Base-by-base conservation (phyloP, 2,113 vertebrate species). In the Nothoprocta pentlandii region DNA sequence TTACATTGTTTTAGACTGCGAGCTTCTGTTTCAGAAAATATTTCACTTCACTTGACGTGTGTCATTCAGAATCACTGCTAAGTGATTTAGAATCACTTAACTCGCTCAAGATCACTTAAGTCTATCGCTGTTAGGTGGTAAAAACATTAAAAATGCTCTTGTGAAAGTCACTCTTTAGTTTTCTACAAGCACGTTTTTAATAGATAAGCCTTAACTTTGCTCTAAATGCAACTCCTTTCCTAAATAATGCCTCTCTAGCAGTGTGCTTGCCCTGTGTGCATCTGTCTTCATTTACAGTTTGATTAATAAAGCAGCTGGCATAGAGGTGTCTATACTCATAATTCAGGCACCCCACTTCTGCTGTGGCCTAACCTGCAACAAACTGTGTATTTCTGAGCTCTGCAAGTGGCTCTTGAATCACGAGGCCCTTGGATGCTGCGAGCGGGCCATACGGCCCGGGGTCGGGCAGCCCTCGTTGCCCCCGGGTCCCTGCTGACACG, bases 41-140 rank as follows among this genome's bases (percentile, higher is more conserved):
- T 4, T 59, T 28, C 1, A 56, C 79, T 59, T 28, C 1, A 56
- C 79, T 78, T 47, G 34, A 34, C 66, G 1, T 28, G 76, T 81
- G 41, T n/a, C 23, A 62, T 14, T 36, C 44, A 42, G 23, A 77
- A 73, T 46, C 51, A 26, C 51, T 54, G 51, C 49, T 49, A 49
- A 49, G 20, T 49, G 21, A 49, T 49, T 49, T 49, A 49, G 49
- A 49, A 49, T 49, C 49, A 22, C 47, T 49, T 49, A 49, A 49
- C 21, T 49, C 49, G 22, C 49, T 22, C 10, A 49, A 49, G 21
- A 49, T 49, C 21, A 49, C 47, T 49, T 21, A 78, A 80, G 39
- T 10, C 0, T 25, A 11, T 46, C 1, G 3, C 5, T 80, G 2
- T 41, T 54, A 23, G 54, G 10, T 39, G 25, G 16, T 6, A 70